These are phyloP conservation scores for Cottoperca gobio DNA, from an alignment of 2,797 vertebrate species.

Conservation along the genomic window DNA sequence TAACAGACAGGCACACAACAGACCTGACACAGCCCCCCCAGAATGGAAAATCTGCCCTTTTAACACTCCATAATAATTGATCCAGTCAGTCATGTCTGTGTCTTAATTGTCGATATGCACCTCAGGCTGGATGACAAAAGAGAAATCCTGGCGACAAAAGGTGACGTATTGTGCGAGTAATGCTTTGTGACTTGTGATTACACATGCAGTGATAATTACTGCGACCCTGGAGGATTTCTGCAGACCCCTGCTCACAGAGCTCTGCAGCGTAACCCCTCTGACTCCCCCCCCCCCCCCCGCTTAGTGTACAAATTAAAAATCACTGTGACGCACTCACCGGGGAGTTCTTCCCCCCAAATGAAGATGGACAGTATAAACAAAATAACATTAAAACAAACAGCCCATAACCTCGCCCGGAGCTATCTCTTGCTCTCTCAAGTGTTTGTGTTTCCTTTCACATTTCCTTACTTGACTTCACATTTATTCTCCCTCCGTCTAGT, in stretches of 20 bases:
- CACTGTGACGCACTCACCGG: constrained; percentile 46
- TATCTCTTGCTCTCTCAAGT: constrained; percentile 44
- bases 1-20: constrained; percentile 53
- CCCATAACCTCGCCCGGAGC: constrained; percentile 59
- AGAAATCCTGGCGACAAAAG: constrained; percentile 30
- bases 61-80: constrained; percentile 69
- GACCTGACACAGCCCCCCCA: constrained; percentile 10
- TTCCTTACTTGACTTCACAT: constrained; percentile 49
- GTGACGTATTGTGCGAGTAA: constrained; percentile 52
- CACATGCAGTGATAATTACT: constrained; percentile 75
- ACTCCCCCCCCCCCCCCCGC: constrained; percentile 19
- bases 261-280: constrained; percentile 29
- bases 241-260: constrained; percentile 46
- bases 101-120: constrained; percentile 57
- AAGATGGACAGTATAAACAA: constrained; percentile 63
- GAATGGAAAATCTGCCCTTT: constrained; percentile 76
- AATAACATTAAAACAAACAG: constrained; percentile 63
- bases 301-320: constrained; percentile 53
- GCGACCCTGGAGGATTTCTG: constrained; percentile 49
- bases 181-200: constrained; percentile 67
- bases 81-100: constrained; percentile 58
- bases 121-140: constrained; percentile 11
- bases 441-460: constrained; percentile 49
- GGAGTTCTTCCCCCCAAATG: constrained; percentile 40
- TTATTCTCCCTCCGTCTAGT: constrained; percentile 28